phyloP scores from a whole-genome alignment of 2,797 vertebrate genomes.

The Paguma larvata region DNA sequence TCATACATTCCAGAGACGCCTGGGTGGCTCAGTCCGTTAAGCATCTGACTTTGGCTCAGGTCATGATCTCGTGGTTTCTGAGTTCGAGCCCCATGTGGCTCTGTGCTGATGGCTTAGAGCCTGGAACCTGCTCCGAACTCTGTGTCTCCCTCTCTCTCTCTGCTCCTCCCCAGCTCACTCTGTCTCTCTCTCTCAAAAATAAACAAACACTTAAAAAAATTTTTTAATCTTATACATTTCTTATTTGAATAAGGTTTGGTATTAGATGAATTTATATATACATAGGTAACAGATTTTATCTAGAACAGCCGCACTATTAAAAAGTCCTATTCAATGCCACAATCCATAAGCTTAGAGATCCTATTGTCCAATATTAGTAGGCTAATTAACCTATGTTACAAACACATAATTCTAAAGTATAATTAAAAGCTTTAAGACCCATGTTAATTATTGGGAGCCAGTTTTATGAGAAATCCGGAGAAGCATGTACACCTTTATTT shows the following conservation, averaged over 20 bases:
- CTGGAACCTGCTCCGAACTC: too few relatives aligned
- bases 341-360: background rate
- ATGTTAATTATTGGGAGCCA: background rate
- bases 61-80: too few relatives aligned
- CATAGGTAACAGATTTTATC: background rate
- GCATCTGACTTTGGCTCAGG: too few relatives aligned
- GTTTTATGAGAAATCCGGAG: constrained; percentile 30
- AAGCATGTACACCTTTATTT: background rate
- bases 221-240: background rate
- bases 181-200: too few relatives aligned
- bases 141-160: too few relatives aligned
- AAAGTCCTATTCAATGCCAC: background rate
- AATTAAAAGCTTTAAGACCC: constrained; percentile 22
- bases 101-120: too few relatives aligned
- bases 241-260: background rate
- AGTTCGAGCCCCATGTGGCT: too few relatives aligned
- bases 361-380: background rate
- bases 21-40: too few relatives aligned
- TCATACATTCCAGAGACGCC: background rate
- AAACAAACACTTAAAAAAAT: too few relatives aligned
- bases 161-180: too few relatives aligned
- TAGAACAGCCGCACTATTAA: background rate
- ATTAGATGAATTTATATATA: background rate
- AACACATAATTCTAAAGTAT: background rate
- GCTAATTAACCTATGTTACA: background rate